Evolutionary conservation across 1,140 invertebrate species (phyloP), one percentile per base, ranked within the genome.

Genomic region (Diachasma alloeum): DNA sequence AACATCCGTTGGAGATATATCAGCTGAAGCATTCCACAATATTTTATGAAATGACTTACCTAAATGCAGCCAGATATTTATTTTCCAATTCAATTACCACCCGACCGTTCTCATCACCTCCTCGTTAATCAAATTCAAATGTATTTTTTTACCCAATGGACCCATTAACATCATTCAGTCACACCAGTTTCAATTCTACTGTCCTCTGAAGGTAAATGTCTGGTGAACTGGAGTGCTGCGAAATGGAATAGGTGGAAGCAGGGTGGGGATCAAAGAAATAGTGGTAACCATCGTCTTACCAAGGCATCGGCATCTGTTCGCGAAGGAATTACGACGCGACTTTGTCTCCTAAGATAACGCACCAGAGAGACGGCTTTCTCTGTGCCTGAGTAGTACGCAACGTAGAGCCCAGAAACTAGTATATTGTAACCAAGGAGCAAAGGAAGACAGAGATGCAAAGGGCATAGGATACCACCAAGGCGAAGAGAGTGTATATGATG

Each of bases 291-390:
- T 74, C 84, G 87, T 87, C 85, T 88, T 88, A 87, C 82, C 10
- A 68, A 83, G 79, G 80, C 86, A 88, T 88, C 84, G 86, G 87
- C 87, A 89, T 88, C 88, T 89, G 87, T 87, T 89, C 86, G 81
- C 85, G 87, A 88, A 86, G 87, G 88, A 90, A 88, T 88, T 89
- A 88, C 87, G 88, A 88, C 84, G 84, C 86, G 89, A 90, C 84
- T 90, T 89, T 87, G 87, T 87, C 86, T 86, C 79, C 79, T 83
- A 87, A 88, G 87, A 88, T 87, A 87, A 86, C 85, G 85, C 68
- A 42, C 69, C 37, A 13, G 39, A 69, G 82, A 79, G 85, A 82
- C 83, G 83, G 79, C 79, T 81, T 83, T 80, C 80, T 87, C 82
- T 83, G 85, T 74, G 76, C 80, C 74, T 81, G 82, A 87, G 82